phyloP scores from a whole-genome alignment of 2,888 invertebrate species.

The Euzophera pinguis region DNA sequence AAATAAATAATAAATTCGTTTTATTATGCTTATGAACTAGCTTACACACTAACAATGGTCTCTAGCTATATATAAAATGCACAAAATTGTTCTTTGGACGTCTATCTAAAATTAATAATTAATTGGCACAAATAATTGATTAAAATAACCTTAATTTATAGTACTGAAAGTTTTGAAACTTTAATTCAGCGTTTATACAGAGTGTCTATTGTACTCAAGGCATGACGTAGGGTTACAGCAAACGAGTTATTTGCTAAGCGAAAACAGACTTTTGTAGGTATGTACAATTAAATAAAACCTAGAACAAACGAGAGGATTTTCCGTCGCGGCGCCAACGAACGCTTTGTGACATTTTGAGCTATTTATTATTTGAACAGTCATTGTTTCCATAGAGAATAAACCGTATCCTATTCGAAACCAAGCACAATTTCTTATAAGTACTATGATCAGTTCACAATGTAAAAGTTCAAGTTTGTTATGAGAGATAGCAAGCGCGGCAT shows the following conservation, averaged over 20 bases:
- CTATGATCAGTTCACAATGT: no score
- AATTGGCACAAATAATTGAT: no score
- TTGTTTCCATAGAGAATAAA: no score
- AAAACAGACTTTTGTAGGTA: background rate
- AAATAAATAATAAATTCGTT: conserved; percentile 11
- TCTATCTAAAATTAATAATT: background rate
- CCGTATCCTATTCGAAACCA: no score
- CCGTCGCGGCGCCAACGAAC: background rate
- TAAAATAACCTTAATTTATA: background rate
- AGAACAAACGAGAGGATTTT: conserved; percentile 5
- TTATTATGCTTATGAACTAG: background rate
- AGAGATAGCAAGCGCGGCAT: no score
- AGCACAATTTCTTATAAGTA: no score
- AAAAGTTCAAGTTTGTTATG: no score
- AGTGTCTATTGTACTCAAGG: background rate
- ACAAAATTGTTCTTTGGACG: background rate
- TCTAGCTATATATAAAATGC: background rate
- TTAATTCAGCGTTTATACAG: background rate
- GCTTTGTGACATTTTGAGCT: background rate
- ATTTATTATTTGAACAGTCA: background rate
- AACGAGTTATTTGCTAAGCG: background rate
- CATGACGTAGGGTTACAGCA: background rate
- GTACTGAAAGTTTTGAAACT: background rate
- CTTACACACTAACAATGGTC: background rate
- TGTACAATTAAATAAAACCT: conserved; percentile 5